Conservation (phyloP, 2,797 vertebrate species). For the Acrossocheilus wenchowensis region DNA sequence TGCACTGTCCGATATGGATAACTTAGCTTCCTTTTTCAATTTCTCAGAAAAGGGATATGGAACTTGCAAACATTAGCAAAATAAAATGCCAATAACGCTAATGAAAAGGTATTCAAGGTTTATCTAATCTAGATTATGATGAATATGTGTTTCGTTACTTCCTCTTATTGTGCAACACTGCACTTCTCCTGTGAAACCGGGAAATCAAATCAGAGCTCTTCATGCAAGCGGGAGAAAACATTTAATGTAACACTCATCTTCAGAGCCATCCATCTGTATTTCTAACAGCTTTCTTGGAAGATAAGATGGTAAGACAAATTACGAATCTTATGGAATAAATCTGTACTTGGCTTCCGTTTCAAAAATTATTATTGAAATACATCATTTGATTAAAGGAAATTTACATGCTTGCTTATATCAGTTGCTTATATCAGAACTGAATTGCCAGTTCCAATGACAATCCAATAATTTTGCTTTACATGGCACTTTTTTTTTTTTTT, state of each 20-base stretch:
- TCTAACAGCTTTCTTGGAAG: constrained; percentile 22
- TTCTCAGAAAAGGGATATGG: constrained; percentile 47
- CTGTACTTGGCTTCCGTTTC: not conserved
- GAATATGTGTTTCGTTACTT: constrained; percentile 50
- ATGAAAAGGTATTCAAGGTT: not conserved
- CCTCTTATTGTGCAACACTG: constrained; percentile 48
- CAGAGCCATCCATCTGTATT: constrained; percentile 2
- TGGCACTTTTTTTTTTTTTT: not conserved
- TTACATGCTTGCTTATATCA: not conserved
- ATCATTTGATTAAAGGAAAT: not conserved
- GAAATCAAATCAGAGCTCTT: constrained; percentile 47
- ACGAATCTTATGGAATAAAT: not conserved
- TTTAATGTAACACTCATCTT: constrained; percentile 18
- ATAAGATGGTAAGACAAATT: constrained; percentile 54
- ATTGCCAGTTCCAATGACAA: not conserved
- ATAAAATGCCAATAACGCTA: constrained; percentile 15
- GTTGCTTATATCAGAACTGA: not conserved
- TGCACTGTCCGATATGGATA: not conserved
- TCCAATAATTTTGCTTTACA: not conserved
- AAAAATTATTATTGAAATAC: not conserved
- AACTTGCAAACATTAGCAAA: constrained; percentile 53
- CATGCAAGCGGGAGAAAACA: not conserved
- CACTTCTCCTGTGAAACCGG: constrained; percentile 50
- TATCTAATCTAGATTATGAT: constrained; percentile 28
- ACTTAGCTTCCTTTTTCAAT: not conserved